Percentiles rank a stretch among this genome's conserved stretches.
Evolutionary conservation across 2,888 invertebrate genomes (phyloP).

Genomic region (Oegoconia quadripuncta): DNA sequence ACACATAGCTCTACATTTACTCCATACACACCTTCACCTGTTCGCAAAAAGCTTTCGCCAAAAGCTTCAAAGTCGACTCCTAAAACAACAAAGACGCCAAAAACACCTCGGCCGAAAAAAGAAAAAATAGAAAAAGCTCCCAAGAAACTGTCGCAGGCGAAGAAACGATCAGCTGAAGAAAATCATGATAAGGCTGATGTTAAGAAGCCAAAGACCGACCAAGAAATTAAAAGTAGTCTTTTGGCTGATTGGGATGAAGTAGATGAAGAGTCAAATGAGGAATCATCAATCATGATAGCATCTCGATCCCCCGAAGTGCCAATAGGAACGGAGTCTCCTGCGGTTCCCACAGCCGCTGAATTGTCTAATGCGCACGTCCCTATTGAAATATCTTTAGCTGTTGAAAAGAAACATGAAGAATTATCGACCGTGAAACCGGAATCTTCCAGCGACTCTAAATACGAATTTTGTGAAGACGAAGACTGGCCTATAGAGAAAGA

Average conservation of each 20-base stretch:
- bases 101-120: slow-evolving; percentile 47
- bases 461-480: slow-evolving; percentile 89
- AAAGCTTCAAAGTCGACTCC: slow-evolving; percentile 44
- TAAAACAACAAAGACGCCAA: slow-evolving; percentile 44
- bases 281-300: slow-evolving; percentile 43
- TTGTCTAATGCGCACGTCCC: slow-evolving; percentile 44
- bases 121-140: slow-evolving; percentile 51
- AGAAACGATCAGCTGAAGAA: slow-evolving; percentile 62
- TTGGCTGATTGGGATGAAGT: slow-evolving; percentile 89
- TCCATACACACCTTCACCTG: slow-evolving; percentile 65
- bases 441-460: slow-evolving; percentile 81
- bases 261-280: slow-evolving; percentile 62
- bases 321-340: slow-evolving; percentile 55
- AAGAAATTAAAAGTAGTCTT: slow-evolving; percentile 83
- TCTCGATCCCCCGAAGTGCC: slow-evolving; percentile 56
- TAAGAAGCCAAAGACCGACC: slow-evolving; percentile 78
- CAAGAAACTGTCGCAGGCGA: slow-evolving; percentile 52
- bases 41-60: slow-evolving; percentile 46
- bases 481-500: slow-evolving; percentile 77
- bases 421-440: slow-evolving; percentile 57
- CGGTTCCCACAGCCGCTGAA: slow-evolving; percentile 59
- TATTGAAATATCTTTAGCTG: slow-evolving; percentile 33
- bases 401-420: slow-evolving; percentile 43
- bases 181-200: slow-evolving; percentile 39
- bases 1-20: slow-evolving; percentile 80